Evolutionary conservation across 1,140 invertebrate genomes (phyloP), one percentile per base, ranked within the genome.

Genomic region (Helicoverpa zea): DNA sequence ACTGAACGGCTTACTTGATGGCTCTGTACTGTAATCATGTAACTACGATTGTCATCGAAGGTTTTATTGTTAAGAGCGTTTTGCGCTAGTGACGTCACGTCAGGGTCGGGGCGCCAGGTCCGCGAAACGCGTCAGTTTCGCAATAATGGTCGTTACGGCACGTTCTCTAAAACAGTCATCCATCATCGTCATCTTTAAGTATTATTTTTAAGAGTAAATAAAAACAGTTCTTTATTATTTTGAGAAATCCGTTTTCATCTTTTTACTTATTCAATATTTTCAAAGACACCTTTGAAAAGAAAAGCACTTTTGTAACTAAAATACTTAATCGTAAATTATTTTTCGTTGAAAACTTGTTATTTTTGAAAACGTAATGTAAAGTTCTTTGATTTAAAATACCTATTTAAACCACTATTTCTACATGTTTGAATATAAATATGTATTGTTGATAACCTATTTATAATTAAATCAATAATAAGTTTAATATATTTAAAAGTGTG

Each of bases 191-290:
- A 51, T 73, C 18, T 35, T 16, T 77, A 59, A 61, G 30, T 64
- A 77, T 78, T 79, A 72, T 68, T 59, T 81, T 59, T 81, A 70
- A 76, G 73, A 59, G 43, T 77, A 81, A 81, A 72, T 77, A 77
- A 76, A 70, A 12, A 18, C 12, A 80, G 51, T 80, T 49, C 63
- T 72, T 58, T 75, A 75, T 13, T 59, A 79, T 81, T 70, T 77
- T 70, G 64, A 76, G 54, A 81, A 70, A 63, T 54, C 59, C 51
- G 61, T 80, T 81, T 80, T 81, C 61, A 63, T 76, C 49, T 81
- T 77, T 81, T 72, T 81, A 81, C 49, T 75, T 59, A 75, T 66
- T 81, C 61, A 66, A 14, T 74, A 52, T 81, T 75, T 74, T 74
- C 35, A 13, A n/a, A 18, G n/a, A 54, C 58, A 47, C 29, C 3